Base-by-base conservation (phyloP, 2,888 invertebrate species). In the Beris morrisii region DNA sequence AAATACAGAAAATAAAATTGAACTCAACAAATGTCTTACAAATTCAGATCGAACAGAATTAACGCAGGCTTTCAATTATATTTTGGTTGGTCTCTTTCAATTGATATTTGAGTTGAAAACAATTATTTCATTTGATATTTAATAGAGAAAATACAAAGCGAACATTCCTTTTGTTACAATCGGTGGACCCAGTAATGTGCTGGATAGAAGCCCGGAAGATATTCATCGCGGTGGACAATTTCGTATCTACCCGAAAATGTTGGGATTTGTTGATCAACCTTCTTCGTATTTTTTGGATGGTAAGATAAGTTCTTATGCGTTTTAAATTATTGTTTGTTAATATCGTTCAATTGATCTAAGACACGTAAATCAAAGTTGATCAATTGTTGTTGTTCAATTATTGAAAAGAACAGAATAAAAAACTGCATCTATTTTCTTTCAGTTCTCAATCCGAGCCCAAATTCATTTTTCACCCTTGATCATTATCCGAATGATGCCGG, bases 181-280 rank as follows among this genome's bases (percentile, higher is more conserved):
- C 38, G 67, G 65, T 44, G 64, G 64, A 15, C 61, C 61, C 12
- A 65, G 65, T 43, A 44, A 44, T 44, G 48, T 67, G 4, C 52
- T 65, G 3, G 7, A 48, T 30, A 9, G 50, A 7, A 13, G n/a
- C n/a, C 64, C 64, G 2, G 12, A 32, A 30, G 30, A 44, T 7
- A 45, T 64, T 44, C 44, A 54, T n/a, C 53, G 44, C 30, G 44
- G n/a, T 28, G 64, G 54, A 7, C 45, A 45, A 54, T 53, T 54
- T n/a, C 28, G 53, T 6, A 31, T 45, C 11, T 64, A 64, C 28
- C 64, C 64, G 1, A 64, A 43, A 54, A 43, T 64, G 1, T 13
- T 54, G 7, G 64, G 64, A 11, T 64, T 64, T 28, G 54, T 54
- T 9, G 54, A 65, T 57, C 43, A 57, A n/a, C 44, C 48, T 7